Conservation (phyloP, 2,797 vertebrate species). For the Rhinophrynus dorsalis region DNA sequence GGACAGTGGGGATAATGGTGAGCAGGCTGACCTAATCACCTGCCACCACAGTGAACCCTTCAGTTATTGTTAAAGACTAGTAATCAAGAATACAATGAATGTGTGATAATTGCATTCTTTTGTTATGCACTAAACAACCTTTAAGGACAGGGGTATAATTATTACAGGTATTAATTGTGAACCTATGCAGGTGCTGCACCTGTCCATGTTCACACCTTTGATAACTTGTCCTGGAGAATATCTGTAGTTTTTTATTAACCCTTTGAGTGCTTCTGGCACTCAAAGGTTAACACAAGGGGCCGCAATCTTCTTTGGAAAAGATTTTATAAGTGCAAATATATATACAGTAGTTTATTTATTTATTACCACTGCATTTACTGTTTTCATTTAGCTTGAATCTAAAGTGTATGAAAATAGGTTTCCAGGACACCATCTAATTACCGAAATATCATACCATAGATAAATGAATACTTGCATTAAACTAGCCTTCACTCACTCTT, state of each 20-base stretch:
- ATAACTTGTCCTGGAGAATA: conserved; percentile 7
- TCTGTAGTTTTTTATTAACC: not conserved
- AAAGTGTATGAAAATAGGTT: no score
- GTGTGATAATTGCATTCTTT: not conserved
- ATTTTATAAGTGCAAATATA: not conserved
- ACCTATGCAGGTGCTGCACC: not conserved
- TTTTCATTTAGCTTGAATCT: no score
- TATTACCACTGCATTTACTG: not conserved
- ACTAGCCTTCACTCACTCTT: no score
- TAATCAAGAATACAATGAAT: not conserved
- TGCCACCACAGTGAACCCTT: not conserved
- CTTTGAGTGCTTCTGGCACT: no score
- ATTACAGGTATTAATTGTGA: not conserved
- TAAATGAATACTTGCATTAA: no score
- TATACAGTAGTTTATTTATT: not conserved
- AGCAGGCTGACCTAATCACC: not conserved
- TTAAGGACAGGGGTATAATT: no score
- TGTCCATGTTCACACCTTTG: no score
- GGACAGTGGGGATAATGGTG: not conserved
- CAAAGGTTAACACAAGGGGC: not conserved
- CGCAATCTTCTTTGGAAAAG: not conserved
- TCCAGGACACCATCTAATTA: no score
- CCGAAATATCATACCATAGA: no score
- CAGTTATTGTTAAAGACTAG: not conserved
- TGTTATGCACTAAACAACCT: not conserved